phyloP scores from a whole-genome alignment of 2,888 invertebrate species.

The Drosophila histrio region DNA sequence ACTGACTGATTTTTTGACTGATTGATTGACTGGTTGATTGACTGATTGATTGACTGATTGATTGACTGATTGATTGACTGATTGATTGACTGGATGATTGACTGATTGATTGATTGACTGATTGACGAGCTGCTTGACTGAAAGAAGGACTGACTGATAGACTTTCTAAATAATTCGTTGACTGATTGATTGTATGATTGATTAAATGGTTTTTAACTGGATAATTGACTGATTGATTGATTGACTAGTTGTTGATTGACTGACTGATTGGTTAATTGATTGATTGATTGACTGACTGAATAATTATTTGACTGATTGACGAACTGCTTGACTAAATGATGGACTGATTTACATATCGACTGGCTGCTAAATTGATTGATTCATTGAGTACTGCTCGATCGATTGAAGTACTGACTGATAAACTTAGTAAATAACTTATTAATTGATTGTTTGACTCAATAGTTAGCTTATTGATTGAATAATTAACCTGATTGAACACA shows the following conservation, averaged over 20 bases:
- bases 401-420: no score
- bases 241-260: not conserved
- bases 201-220: no score
- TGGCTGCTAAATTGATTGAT: no score
- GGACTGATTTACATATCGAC: not conserved
- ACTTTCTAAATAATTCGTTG: not conserved
- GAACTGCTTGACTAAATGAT: not conserved
- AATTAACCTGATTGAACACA: not conserved
- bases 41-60: not conserved
- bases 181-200: not conserved
- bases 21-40: not conserved
- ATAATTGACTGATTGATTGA: not conserved
- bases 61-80: not conserved
- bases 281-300: not conserved
- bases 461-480: not conserved
- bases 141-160: not conserved
- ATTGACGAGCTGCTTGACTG: not conserved
- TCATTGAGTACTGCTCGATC: no score
- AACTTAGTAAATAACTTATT: no score
- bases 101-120: not conserved
- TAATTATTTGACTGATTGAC: no score
- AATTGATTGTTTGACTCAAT: not conserved
- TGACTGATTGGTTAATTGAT: not conserved
- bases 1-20: not conserved
- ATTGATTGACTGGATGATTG: not conserved